Evolutionary conservation across 2,888 invertebrate species (phyloP).

Genomic region (Mythimna vitellina): DNA sequence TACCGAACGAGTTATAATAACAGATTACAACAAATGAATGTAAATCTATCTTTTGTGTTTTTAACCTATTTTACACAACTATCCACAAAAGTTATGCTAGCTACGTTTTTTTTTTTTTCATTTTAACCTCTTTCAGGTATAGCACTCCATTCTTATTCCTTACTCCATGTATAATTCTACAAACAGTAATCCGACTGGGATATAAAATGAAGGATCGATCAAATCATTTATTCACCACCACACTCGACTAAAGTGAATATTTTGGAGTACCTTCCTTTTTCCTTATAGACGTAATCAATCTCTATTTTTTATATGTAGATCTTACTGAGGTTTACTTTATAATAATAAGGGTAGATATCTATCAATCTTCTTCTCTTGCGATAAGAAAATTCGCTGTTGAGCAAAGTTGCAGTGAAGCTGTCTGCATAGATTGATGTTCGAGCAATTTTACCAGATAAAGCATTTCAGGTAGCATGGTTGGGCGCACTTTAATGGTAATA

Average conservation of each 20-base stretch:
- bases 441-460: background rate
- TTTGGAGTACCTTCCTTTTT: conserved; percentile 19
- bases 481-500: too few relatives aligned
- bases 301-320: conserved; percentile 22
- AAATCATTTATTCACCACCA: conserved; percentile 42
- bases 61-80: too few relatives aligned
- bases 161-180: conserved; percentile 6
- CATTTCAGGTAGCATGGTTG: too few relatives aligned
- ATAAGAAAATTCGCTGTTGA: background rate
- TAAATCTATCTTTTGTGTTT: too few relatives aligned
- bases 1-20: too few relatives aligned
- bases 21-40: too few relatives aligned
- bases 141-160: background rate
- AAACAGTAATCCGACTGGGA: conserved; percentile 3
- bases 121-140: too few relatives aligned
- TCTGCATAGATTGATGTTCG: background rate
- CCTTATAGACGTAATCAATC: conserved; percentile 24
- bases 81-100: background rate
- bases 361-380: conserved; percentile 5
- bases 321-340: background rate
- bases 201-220: conserved; percentile 25
- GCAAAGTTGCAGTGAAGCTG: background rate
- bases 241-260: conserved; percentile 27
- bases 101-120: too few relatives aligned
- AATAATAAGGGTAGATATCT: background rate